Evolutionary conservation across 2,797 vertebrate species (phyloP).

Genomic region (Oryzias dopingdopingensis): DNA sequence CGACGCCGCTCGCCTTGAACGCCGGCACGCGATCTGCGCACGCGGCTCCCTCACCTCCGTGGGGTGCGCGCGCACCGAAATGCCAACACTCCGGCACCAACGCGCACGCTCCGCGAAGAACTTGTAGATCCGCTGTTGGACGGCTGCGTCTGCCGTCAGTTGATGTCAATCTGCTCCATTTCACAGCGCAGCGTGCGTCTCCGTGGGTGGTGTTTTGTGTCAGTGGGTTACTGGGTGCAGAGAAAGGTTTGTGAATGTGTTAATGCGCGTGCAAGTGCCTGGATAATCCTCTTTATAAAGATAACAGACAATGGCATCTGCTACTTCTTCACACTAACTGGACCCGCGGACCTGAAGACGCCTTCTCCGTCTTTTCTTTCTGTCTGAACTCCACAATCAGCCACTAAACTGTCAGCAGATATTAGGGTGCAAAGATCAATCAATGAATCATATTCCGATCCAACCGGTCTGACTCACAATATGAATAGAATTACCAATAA

Average conservation of each 20-base stretch:
- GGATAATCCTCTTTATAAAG: conserved; percentile 59
- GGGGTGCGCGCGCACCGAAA: not conserved
- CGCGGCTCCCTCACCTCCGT: conserved; percentile 13
- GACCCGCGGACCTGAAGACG: not conserved
- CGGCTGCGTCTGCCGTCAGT: conserved; percentile 47
- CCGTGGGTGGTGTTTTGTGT: conserved; percentile 27
- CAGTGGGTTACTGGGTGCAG: conserved; percentile 35
- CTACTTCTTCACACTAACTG: conserved; percentile 9
- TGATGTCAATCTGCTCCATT: conserved; percentile 60
- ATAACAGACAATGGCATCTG: conserved; percentile 57
- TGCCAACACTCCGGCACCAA: not conserved
- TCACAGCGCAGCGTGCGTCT: conserved; percentile 23
- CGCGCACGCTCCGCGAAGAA: conserved; percentile 21
- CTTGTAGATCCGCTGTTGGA: not conserved
- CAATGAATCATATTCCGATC: no score
- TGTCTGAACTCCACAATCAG: no score
- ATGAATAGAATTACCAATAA: no score
- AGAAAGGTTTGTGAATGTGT: conserved; percentile 9
- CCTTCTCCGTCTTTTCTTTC: not conserved
- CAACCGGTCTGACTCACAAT: no score
- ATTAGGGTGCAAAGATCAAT: no score
- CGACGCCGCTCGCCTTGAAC: conserved; percentile 8
- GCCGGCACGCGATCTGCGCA: conserved; percentile 32
- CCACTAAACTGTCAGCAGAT: no score
- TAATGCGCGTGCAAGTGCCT: conserved; percentile 6